Base-by-base conservation (phyloP, 1,140 invertebrate genomes). In the Caenorhabditis latens region DNA sequence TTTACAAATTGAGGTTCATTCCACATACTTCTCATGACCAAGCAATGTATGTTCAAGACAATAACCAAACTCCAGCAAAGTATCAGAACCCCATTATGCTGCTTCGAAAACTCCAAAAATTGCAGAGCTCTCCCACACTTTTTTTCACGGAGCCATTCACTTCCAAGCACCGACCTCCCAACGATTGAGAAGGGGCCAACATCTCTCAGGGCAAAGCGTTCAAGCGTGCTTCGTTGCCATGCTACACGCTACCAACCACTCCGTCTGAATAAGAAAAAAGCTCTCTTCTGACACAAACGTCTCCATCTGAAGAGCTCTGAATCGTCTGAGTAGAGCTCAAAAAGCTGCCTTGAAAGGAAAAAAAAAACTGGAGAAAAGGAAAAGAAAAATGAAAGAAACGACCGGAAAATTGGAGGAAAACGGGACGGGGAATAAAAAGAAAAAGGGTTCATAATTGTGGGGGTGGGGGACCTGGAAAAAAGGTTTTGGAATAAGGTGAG, bases 161-260 rank as follows among this genome's bases (percentile, higher is more conserved):
- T 58, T 21, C 16, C n/a, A n/a, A 8, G 14, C 8, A 8, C 8
- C n/a, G 19, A 8, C n/a, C n/a, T 21, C n/a, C 16, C 16, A 58
- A 21, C 8, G 57, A 8, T n/a, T 58, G n/a, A 21, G 8, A 58
- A 19, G 19, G 57, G 3, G n/a, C 57, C 57, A n/a, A 19, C 21
- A 9, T 58, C 16, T 58, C n/a, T 21, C 61, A 13, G 13, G 61
- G 61, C 61, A 63, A 24, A 32, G 61, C 61, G 11, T 63, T 63
- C 21, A 63, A 63, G 61, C 61, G 24, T 32, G 61, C n/a, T 14
- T n/a, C 61, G 61, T 63, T 63, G 61, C 61, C 24, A 63, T 63
- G 61, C 61, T 63, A 63, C 61, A 16, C 50, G 50, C 4, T 16
- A 8, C 50, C 50, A 53, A 53, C 50, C 50, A 14, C 50, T 16